Percentiles rank a stretch among this genome's conserved stretches.
These are phyloP conservation scores for Tragelaphus buxtoni DNA, from an alignment of 2,113 vertebrate species.

Conservation along the genomic window DNA sequence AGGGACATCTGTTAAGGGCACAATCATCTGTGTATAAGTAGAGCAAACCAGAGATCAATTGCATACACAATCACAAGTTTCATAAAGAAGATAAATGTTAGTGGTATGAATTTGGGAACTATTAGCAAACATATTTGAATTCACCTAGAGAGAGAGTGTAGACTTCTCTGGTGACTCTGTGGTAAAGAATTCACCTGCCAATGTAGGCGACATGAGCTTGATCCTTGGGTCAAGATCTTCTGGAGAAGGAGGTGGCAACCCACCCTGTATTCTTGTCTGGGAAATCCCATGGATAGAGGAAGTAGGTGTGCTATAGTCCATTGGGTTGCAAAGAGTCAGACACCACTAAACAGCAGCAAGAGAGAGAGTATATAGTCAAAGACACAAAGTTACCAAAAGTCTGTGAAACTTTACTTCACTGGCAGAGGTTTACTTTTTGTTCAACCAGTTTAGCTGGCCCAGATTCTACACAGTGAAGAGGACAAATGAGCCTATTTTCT, in stretches of 20 bases:
- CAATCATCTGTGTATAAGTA: background rate
- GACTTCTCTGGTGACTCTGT: background rate
- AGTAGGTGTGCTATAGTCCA: background rate
- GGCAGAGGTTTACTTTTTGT: background rate
- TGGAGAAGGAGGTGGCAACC: background rate
- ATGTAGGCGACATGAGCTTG: fast-evolving
- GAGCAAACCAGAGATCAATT: background rate
- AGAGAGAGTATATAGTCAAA: background rate
- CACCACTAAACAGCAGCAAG: background rate
- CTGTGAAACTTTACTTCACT: background rate
- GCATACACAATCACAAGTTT: background rate
- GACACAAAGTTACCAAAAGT: background rate
- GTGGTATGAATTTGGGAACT: background rate
- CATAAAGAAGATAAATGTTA: background rate
- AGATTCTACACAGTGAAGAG: background rate
- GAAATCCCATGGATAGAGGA: background rate
- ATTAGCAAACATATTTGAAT: background rate
- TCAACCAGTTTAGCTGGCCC: background rate
- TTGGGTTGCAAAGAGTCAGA: background rate
- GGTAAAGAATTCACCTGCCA: background rate
- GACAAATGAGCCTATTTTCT: background rate
- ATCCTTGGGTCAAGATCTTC: background rate
- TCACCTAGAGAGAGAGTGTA: background rate
- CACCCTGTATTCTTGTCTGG: background rate
- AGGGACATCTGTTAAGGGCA: background rate